phyloP scores from a whole-genome alignment of 2,113 vertebrate genomes.

The Uria aalge region DNA sequence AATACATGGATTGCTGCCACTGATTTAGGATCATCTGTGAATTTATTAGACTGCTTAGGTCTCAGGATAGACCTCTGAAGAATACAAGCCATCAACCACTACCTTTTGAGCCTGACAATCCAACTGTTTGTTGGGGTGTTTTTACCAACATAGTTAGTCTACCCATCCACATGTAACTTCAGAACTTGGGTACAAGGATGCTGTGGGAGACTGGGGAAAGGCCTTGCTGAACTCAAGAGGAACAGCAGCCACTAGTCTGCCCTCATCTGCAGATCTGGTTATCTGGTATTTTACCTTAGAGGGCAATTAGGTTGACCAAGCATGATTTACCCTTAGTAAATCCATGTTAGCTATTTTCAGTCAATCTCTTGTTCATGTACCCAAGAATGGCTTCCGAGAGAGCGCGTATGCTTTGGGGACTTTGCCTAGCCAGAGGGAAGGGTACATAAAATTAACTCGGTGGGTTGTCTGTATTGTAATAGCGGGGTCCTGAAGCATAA shows the following conservation, averaged over 20 bases:
- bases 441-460: not conserved
- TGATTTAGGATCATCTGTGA: not conserved
- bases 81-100: not conserved
- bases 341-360: not conserved
- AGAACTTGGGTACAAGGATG: not conserved
- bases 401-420: rapidly evolving
- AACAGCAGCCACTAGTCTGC: not conserved
- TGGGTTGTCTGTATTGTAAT: not conserved
- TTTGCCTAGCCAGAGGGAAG: not conserved
- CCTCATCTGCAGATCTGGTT: not conserved
- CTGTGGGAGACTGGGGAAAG: not conserved
- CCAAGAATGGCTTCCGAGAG: not conserved
- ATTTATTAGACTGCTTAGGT: not conserved
- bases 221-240: not conserved
- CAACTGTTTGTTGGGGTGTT: not conserved
- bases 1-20: not conserved
- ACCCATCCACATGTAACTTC: not conserved
- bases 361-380: not conserved
- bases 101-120: not conserved
- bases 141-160: not conserved
- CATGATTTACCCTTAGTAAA: not conserved
- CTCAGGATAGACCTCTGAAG: not conserved
- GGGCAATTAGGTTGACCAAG: not conserved
- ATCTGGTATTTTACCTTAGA: not conserved
- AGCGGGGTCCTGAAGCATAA: not conserved